These are phyloP conservation scores for Pseudopleuronectes americanus DNA, from an alignment of 2,797 vertebrate genomes.

Conservation along the genomic window DNA sequence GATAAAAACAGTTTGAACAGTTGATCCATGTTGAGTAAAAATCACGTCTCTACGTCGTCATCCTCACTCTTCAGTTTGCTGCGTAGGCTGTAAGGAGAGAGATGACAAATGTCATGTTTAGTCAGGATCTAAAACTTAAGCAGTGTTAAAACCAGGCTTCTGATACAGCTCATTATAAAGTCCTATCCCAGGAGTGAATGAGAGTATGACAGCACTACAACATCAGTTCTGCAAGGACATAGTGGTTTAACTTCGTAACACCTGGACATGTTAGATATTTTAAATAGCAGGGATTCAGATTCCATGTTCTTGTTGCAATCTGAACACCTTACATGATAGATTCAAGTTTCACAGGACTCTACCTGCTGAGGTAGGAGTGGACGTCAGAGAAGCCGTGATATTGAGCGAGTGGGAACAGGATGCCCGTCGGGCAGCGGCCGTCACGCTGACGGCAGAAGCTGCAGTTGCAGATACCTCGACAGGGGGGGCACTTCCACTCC, in stretches of 20 bases:
- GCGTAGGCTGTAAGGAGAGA: conserved; percentile 68
- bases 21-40: conserved; percentile 25
- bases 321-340: neutral
- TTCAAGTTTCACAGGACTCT: neutral
- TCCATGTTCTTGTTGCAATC: too few species aligned
- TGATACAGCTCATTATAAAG: too few species aligned
- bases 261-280: too few species aligned
- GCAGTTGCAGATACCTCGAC: conserved; percentile 86
- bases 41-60: conserved; percentile 55
- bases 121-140: too few species aligned
- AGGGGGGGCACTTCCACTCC: conserved; percentile 84
- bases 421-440: conserved; percentile 84
- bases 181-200: too few species aligned
- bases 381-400: conserved; percentile 85
- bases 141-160: too few species aligned
- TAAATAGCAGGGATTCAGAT: too few species aligned
- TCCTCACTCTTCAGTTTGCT: conserved; percentile 70
- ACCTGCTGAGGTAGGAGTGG: conserved; percentile 82
- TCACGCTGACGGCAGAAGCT: conserved; percentile 85
- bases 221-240: too few species aligned
- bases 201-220: too few species aligned
- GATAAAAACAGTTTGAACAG: neutral
- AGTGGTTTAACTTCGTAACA: too few species aligned
- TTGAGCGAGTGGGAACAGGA: conserved; percentile 83
- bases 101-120: neutral